Conservation (phyloP, 2,888 invertebrate species). For the Drosophila birchii region DNA sequence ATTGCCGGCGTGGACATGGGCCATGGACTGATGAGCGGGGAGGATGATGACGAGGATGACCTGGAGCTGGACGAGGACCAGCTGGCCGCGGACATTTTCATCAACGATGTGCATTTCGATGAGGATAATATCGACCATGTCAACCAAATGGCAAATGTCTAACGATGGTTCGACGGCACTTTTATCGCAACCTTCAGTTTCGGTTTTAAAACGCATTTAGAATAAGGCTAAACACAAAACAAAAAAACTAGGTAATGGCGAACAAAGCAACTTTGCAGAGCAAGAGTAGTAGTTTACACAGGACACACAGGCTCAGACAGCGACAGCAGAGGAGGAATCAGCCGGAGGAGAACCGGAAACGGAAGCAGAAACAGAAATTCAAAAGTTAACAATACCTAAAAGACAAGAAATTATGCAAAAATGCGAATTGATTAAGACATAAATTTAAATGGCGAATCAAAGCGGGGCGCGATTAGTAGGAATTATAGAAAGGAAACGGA, state of each 20-base stretch:
- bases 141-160: constrained; percentile 84
- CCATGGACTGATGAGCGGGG: constrained; percentile 79
- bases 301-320: constrained; percentile 27
- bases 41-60: constrained; percentile 80
- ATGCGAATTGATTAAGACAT: constrained; percentile 79
- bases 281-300: constrained; percentile 38
- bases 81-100: constrained; percentile 81
- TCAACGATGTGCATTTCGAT: constrained; percentile 83
- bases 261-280: constrained; percentile 44
- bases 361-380: constrained; percentile 70
- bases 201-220: constrained; percentile 69
- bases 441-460: constrained; percentile 66
- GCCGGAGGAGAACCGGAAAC: constrained; percentile 16
- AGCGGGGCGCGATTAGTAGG: constrained; percentile 41
- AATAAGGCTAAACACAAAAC: constrained; percentile 55
- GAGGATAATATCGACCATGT: constrained; percentile 81
- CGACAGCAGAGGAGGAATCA: constrained; percentile 40
- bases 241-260: constrained; percentile 39
- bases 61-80: constrained; percentile 81
- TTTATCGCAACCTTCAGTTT: constrained; percentile 72
- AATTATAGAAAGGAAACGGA: constrained; percentile 32
- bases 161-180: constrained; percentile 74
- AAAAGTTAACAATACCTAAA: constrained; percentile 83
- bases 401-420: constrained; percentile 80
- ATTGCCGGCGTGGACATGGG: constrained; percentile 82